Evolutionary conservation across 2,797 vertebrate genomes (phyloP).

Genomic region (Pelochelys cantorii): DNA sequence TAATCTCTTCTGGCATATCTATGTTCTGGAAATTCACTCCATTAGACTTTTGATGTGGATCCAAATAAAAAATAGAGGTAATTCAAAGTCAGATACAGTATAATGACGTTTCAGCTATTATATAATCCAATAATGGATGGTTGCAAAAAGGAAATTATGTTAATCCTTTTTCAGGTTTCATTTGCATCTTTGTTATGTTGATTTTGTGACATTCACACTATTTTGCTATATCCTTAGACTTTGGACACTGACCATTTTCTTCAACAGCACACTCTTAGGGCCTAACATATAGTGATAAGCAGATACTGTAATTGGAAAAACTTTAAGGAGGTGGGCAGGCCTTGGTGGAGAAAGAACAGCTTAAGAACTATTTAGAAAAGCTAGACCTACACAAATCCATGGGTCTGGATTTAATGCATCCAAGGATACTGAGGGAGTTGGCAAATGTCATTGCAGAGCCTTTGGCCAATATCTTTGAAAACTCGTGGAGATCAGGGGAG

Average conservation of each 20-base stretch:
- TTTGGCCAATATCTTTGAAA: no score
- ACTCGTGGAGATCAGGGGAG: no score
- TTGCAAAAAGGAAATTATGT: neutral
- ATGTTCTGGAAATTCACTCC: slow-evolving; percentile 32
- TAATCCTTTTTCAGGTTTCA: neutral
- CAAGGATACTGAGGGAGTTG: no score
- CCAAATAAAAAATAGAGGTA: neutral
- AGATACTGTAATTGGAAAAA: neutral
- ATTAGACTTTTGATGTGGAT: slow-evolving; percentile 29
- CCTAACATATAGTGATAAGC: slow-evolving; percentile 22
- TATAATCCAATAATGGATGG: neutral
- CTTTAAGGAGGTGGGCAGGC: neutral
- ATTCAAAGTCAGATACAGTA: slow-evolving; percentile 1
- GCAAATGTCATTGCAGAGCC: no score
- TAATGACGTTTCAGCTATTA: neutral
- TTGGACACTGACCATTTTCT: neutral
- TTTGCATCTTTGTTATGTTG: neutral
- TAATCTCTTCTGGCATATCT: slow-evolving; percentile 19
- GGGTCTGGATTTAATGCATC: no score
- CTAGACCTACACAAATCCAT: no score
- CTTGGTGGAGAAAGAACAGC: no score
- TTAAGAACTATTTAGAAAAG: no score
- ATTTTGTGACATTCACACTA: neutral
- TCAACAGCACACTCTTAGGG: neutral
- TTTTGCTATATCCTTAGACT: neutral